Evolutionary conservation across 2,797 vertebrate species (phyloP), one percentile per base, ranked within the genome.

Genomic region (Enteromius unitaeniatus): DNA sequence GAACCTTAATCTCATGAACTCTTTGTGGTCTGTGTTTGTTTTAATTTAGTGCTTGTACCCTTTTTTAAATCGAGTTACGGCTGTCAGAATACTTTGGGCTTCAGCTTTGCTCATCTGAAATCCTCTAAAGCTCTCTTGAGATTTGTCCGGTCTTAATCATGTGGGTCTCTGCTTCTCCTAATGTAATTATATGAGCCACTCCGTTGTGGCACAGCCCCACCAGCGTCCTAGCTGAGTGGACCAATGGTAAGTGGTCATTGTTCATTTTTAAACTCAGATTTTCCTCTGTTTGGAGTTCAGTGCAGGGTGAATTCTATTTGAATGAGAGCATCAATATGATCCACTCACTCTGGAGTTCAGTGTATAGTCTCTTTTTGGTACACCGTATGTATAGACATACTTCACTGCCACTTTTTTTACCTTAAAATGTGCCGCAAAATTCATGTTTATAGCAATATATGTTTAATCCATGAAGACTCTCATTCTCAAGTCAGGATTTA

Each of bases 141-240:
- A 68, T 62, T 42, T 23, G 31, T 72, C 5, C 17, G 10, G 67
- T 68, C 23, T 31, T 85, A 51, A 37, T 77, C 47, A 65, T 17
- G 49, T 31, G 40, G 14, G 67, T 21, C 58, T 40, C 58, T 79
- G 51, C 31, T 51, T 78, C 19, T 37, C 17, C 28, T 84, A 72
- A 84, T 84, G 76, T 62, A 64, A 84, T 79, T 78, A 68, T 26
- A 53, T 60, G 31, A 60, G 49, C 62, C 69, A 64, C 78, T 74
- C 55, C 42, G 23, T 69, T 62, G 64, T 73, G 51, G 17, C 31
- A 69, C 65, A 60, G 51, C 26, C 79, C 68, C 79, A 73, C 42
- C 55, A 73, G 40, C 34, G 26, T 70, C 49, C n/a, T 28, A 70
- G 37, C 23, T 5, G 42, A 64, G 37, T 31, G 69, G 53, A 47